Evolutionary conservation across 2,888 invertebrate genomes (phyloP).

Genomic region (Catonia carolina): DNA sequence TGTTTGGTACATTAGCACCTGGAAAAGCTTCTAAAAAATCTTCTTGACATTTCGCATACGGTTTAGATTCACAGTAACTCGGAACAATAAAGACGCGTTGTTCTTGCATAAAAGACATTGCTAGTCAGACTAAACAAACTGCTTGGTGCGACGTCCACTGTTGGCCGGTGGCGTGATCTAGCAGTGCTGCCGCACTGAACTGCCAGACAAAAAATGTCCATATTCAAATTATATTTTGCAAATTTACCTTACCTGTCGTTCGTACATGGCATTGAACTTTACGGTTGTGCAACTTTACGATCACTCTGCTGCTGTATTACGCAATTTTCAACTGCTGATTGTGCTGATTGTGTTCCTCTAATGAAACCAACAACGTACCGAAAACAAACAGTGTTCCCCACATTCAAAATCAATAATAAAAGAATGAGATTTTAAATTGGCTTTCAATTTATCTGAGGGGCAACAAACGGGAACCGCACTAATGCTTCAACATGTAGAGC

Average conservation of each 20-base stretch:
- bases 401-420: no score
- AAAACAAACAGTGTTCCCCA: no score
- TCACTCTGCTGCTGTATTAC: neutral
- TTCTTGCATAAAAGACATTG: neutral
- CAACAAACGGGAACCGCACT: no score
- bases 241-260: neutral
- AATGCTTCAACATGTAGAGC: no score
- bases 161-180: neutral
- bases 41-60: neutral
- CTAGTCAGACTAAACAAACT: neutral
- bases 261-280: neutral
- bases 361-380: no score
- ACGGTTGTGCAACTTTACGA: neutral
- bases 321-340: no score
- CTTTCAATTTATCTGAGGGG: no score
- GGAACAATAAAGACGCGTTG: neutral
- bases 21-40: neutral
- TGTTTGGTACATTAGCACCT: neutral
- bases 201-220: neutral
- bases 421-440: no score
- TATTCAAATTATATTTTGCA: neutral
- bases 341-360: no score
- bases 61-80: slow-evolving; percentile 1
- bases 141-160: neutral
- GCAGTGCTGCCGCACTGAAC: neutral